Conservation (phyloP, 1,140 invertebrate species). For the Drosophila tristis region DNA sequence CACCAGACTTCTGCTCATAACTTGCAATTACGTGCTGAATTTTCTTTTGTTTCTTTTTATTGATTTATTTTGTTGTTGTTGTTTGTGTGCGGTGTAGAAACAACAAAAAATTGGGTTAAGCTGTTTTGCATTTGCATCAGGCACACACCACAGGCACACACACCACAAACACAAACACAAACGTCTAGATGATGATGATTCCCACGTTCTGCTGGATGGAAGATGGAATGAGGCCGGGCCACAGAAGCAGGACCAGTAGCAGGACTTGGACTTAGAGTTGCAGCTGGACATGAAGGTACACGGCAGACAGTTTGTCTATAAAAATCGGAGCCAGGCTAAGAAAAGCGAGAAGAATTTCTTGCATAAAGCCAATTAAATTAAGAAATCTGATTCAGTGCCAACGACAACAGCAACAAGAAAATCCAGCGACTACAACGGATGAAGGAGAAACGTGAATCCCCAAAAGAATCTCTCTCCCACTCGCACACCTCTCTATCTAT, state of each 20-base stretch:
- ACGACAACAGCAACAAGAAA: slow-evolving; percentile 43
- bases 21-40: slow-evolving; percentile 48
- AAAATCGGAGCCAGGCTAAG: slow-evolving; percentile 27
- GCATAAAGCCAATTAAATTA: slow-evolving; percentile 83
- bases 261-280: slow-evolving; percentile 9
- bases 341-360: slow-evolving; percentile 61
- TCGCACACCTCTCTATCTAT: not conserved
- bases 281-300: no score
- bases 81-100: not conserved
- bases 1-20: slow-evolving; percentile 29
- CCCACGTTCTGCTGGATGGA: slow-evolving; percentile 20
- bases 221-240: not conserved
- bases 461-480: slow-evolving; percentile 22
- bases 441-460: slow-evolving; percentile 69
- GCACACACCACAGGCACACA: slow-evolving; percentile 27
- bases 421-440: slow-evolving; percentile 19
- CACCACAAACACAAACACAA: slow-evolving; percentile 22
- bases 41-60: slow-evolving; percentile 49
- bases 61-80: slow-evolving; percentile 25
- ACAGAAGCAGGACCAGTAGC: slow-evolving; percentile 6
- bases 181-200: slow-evolving; percentile 24
- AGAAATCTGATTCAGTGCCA: slow-evolving; percentile 76
- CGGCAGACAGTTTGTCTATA: slow-evolving; percentile 78
- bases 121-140: slow-evolving; percentile 46
- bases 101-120: slow-evolving; percentile 54